Conservation (phyloP, 1,140 invertebrate species). For the Linepithema humile region DNA sequence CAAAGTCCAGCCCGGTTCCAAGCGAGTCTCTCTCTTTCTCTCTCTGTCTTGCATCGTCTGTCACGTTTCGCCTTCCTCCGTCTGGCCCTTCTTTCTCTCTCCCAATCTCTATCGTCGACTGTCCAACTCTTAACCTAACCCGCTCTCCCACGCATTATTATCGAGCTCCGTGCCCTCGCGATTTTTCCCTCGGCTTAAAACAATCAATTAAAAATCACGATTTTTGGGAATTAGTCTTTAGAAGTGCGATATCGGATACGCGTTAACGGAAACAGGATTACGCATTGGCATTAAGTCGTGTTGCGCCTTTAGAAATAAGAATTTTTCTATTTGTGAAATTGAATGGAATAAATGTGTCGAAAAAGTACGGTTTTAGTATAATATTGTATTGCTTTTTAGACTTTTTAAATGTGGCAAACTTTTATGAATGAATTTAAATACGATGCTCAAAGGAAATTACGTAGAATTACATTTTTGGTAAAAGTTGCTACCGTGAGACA, state of each 20-base stretch:
- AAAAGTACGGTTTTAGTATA: neutral
- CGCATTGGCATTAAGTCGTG: neutral
- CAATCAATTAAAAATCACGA: slow-evolving; percentile 17
- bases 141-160: slow-evolving; percentile 57
- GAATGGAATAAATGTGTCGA: neutral
- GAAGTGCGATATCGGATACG: slow-evolving; percentile 10
- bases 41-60: slow-evolving; percentile 29
- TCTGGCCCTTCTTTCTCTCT: slow-evolving; percentile 31
- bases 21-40: slow-evolving; percentile 26
- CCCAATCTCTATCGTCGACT: neutral
- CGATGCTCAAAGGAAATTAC: neutral
- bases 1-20: slow-evolving; percentile 74
- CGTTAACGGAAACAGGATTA: too few relatives aligned
- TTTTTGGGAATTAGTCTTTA: neutral
- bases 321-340: neutral
- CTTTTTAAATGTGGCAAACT: neutral
- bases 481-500: neutral
- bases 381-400: too few relatives aligned
- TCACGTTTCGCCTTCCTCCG: slow-evolving; percentile 29
- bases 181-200: slow-evolving; percentile 22
- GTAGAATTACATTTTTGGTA: neutral
- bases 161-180: slow-evolving; percentile 18
- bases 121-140: slow-evolving; percentile 51
- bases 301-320: neutral
- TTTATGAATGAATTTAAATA: neutral